A percentile compares a stretch with the other conserved stretches of the same genome.
These are phyloP conservation scores for Diarsia brunnea DNA, from an alignment of 2,888 invertebrate species.

Conservation along the genomic window DNA sequence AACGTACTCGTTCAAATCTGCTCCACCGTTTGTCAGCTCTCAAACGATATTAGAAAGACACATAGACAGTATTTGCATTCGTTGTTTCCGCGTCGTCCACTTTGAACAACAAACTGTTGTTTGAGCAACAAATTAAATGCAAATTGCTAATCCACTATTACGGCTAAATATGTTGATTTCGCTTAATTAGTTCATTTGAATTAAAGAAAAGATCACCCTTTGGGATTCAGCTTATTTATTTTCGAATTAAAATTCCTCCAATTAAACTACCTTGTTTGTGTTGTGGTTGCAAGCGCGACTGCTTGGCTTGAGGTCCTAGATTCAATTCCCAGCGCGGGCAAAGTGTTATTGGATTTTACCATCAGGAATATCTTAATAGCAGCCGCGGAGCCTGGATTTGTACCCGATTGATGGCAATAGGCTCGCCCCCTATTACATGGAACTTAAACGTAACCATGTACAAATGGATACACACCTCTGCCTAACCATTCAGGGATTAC, in stretches of 20 bases:
- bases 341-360: too few relatives aligned
- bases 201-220: conserved; percentile 20
- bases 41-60: conserved; percentile 44
- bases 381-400: too few relatives aligned
- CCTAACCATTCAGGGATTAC: too few relatives aligned
- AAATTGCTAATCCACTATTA: conserved; percentile 57
- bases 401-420: too few relatives aligned
- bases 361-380: too few relatives aligned
- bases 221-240: conserved; percentile 24
- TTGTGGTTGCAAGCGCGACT: too few relatives aligned
- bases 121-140: conserved; percentile 55
- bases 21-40: neutral
- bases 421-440: too few relatives aligned
- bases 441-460: too few relatives aligned
- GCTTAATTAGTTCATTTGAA: conserved; percentile 48
- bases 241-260: conserved; percentile 8
- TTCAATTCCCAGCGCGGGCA: too few relatives aligned
- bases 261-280: too few relatives aligned
- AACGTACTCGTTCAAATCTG: conserved; percentile 10
- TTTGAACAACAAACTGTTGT: conserved; percentile 16
- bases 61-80: conserved; percentile 26
- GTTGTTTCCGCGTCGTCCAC: conserved; percentile 29
- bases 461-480: too few relatives aligned
- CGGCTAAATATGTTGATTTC: conserved; percentile 43
- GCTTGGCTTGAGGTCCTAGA: too few relatives aligned